A percentile compares a stretch with the other conserved stretches of the same genome.
Conservation (phyloP, 2,888 invertebrate species). For the Chaetogeoica ovagalla region DNA sequence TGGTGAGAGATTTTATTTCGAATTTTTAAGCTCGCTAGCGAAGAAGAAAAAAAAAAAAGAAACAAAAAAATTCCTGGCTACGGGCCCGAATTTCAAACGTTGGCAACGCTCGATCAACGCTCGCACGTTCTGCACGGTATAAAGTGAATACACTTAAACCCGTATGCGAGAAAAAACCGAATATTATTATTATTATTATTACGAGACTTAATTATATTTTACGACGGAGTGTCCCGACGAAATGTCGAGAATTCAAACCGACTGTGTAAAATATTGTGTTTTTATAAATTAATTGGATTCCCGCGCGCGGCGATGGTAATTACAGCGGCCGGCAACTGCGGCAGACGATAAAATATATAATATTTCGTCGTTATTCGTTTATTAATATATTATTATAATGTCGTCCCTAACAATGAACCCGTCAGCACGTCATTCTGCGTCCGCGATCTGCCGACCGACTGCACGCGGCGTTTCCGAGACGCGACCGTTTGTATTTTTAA, state of each 20-base stretch:
- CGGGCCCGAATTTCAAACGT: too few species aligned
- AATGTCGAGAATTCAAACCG: not conserved
- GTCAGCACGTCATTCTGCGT: conserved; percentile 37
- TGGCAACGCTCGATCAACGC: too few species aligned
- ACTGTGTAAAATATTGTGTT: not conserved
- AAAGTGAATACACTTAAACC: too few species aligned
- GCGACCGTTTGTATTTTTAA: not conserved
- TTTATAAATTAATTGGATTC: conserved; percentile 41
- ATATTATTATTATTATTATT: too few species aligned
- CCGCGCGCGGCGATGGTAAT: not conserved
- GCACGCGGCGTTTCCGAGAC: not conserved
- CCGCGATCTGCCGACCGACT: not conserved
- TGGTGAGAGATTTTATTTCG: too few species aligned
- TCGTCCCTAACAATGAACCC: conserved; percentile 51
- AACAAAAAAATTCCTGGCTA: too few species aligned
- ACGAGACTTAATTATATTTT: too few species aligned
- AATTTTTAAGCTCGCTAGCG: too few species aligned
- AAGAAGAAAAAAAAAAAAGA: too few species aligned
- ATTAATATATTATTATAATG: conserved; percentile 32
- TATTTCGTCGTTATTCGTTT: conserved; percentile 37
- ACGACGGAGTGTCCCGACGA: not conserved
- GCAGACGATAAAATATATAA: conserved; percentile 44
- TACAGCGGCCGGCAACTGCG: not conserved
- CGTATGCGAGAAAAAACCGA: too few species aligned
- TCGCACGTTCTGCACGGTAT: too few species aligned